These are phyloP conservation scores for Mixornis gularis DNA, from an alignment of 2,113 vertebrate species.

Conservation along the genomic window DNA sequence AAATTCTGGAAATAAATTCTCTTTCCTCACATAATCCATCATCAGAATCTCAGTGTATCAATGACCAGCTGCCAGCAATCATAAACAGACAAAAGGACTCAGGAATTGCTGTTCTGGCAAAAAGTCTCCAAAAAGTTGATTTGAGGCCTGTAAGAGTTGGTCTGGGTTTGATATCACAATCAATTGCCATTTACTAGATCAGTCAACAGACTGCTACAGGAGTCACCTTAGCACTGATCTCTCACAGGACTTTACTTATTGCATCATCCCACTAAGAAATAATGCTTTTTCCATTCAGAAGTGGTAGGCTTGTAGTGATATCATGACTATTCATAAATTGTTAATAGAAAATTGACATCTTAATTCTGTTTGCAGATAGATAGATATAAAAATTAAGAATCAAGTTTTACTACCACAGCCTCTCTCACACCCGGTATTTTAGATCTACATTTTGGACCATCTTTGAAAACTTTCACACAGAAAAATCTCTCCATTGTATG, in stretches of 20 bases:
- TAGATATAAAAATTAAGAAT: neutral
- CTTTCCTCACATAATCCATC: neutral
- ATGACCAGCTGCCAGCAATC: neutral
- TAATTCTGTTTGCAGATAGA: neutral
- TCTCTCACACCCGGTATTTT: neutral
- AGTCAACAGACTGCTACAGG: neutral
- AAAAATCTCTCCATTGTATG: neutral
- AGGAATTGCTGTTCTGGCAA: neutral
- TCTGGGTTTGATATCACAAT: neutral
- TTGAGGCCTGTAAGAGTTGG: neutral
- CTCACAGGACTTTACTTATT: neutral
- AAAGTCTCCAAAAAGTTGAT: neutral
- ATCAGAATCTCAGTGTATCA: neutral
- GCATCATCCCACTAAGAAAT: neutral
- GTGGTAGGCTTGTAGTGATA: neutral
- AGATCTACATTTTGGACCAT: neutral
- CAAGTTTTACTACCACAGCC: neutral
- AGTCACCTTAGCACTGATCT: neutral
- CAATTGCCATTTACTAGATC: neutral
- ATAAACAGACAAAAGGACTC: neutral
- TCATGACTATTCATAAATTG: neutral
- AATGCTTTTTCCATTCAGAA: neutral
- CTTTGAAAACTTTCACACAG: neutral
- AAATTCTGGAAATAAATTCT: neutral
- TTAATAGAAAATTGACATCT: neutral